phyloP scores from a whole-genome alignment of 2,888 invertebrate genomes.

The Dicycla oo region DNA sequence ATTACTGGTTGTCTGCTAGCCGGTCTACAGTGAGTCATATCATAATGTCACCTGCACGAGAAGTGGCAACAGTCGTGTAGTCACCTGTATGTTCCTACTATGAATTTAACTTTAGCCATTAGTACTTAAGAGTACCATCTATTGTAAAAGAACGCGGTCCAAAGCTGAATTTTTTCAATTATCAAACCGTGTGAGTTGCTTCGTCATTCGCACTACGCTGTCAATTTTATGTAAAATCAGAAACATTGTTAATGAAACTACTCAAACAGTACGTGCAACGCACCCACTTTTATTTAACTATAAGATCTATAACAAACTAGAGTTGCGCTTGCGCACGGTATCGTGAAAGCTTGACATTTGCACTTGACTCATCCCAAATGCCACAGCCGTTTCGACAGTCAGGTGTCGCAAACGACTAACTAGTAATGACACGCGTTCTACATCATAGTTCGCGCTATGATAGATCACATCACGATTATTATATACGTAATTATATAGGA shows the following conservation, averaged over 20 bases:
- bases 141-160: background rate
- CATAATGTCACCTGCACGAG: background rate
- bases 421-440: conserved; percentile 48
- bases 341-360: conserved; percentile 78
- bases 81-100: too few relatives aligned
- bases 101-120: too few relatives aligned
- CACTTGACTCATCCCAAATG: conserved; percentile 73
- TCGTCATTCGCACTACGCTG: too few relatives aligned
- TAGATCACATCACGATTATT: conserved; percentile 44
- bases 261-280: background rate
- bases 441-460: conserved; percentile 34
- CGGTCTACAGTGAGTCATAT: background rate
- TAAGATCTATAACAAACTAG: conserved; percentile 54
- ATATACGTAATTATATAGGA: conserved; percentile 28
- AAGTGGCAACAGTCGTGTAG: background rate
- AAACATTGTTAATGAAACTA: background rate
- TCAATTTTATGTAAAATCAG: background rate
- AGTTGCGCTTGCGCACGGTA: conserved; percentile 30
- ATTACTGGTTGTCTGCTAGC: conserved; percentile 2
- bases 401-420: conserved; percentile 61
- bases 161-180: background rate
- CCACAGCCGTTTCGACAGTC: conserved; percentile 75
- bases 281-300: conserved; percentile 17
- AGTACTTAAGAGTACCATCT: background rate
- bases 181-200: background rate